Evolutionary conservation across 2,888 invertebrate species (phyloP), one percentile per base, ranked within the genome.

Genomic region (Pammene aurita): DNA sequence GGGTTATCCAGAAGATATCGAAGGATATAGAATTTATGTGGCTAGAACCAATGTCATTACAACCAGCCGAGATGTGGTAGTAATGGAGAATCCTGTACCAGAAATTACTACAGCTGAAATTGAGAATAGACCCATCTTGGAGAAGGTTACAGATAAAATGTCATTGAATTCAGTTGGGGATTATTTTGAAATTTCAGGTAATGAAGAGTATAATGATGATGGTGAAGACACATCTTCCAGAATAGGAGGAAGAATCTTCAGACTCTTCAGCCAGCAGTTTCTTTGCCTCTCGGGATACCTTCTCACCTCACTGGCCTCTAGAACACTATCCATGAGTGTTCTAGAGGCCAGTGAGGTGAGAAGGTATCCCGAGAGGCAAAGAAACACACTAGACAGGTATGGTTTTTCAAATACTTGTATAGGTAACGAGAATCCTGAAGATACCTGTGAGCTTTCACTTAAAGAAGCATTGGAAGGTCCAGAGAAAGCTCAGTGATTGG

Each of bases 141-240:
- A 56, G 35, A 38, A 56, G 4, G 74, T 71, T 62, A 68, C 76
- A 71, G 73, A 76, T 14, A 52, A 26, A 26, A 26, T 74, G 73
- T 74, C 7, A 64, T 69, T 73, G 34, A 72, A 64, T 77, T 70
- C 76, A 76, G 74, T 74, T 72, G 75, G 72, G 74, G 72, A 74
- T 38, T 2, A 38, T 9, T 9, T 38, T 38, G 2, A 46, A 5
- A 9, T 10, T 16, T 50, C 50, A n/a, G 18, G 16, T 14, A 13
- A 5, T 14, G 50, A 50, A 50, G 50, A 50, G 18, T 50, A 16
- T 50, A 0, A n/a, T 18, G 50, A 18, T 18, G 50, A 50, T 62
- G 68, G 26, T 26, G 26, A 26, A 63, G 56, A 41, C 65, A 64
- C 65, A 68, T 62, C 65, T 71, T 62, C 71, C 71, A 66, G 44